Percentiles rank a stretch among this genome's conserved stretches.
Conservation (phyloP, 2,113 vertebrate species). For the Sylvietta virens region DNA sequence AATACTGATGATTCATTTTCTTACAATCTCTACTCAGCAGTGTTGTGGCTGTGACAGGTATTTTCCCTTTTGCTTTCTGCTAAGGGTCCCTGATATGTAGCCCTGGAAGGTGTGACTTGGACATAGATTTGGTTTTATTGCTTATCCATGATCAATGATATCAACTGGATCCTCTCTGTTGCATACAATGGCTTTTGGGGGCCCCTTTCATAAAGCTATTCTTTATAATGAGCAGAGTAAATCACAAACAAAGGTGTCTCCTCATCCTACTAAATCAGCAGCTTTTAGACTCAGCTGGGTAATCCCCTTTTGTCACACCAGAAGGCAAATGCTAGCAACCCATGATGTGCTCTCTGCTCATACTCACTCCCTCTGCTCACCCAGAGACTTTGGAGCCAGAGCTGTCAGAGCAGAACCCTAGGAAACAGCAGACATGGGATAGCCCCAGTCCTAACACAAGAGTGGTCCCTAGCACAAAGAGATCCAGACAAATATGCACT, state of each 20-base stretch:
- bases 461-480: neutral
- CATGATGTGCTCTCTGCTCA: neutral
- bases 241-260: neutral
- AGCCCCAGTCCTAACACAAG: neutral
- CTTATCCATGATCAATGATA: neutral
- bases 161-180: neutral
- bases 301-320: neutral
- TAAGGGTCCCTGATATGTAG: neutral
- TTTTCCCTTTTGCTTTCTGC: neutral
- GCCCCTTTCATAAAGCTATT: neutral
- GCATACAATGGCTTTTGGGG: neutral
- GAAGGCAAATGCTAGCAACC: neutral
- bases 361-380: neutral
- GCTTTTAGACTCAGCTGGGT: neutral
- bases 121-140: neutral
- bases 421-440: rapidly evolving
- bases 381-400: neutral
- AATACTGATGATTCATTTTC: neutral
- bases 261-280: neutral
- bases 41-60: neutral
- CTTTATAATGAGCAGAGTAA: neutral
- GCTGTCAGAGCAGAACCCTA: too few species aligned
- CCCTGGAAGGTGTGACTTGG: neutral
- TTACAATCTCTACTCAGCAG: neutral
- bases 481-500: neutral